Evolutionary conservation across 2,888 invertebrate species (phyloP).

Genomic region (Shargacucullia verbasci): DNA sequence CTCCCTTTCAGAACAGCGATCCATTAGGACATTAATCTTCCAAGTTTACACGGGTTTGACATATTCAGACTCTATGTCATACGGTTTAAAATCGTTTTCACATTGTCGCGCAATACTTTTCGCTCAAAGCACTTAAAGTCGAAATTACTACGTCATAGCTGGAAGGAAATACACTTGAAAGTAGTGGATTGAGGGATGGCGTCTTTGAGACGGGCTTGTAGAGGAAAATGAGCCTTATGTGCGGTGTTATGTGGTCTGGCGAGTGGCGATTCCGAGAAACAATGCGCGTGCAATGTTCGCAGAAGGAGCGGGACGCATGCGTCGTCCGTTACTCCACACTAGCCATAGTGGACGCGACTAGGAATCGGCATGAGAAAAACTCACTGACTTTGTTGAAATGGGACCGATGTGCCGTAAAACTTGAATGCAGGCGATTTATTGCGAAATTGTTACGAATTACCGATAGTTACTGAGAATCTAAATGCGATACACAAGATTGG

Average conservation of each 20-base stretch:
- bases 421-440: slow-evolving; percentile 76
- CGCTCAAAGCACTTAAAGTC: slow-evolving; percentile 66
- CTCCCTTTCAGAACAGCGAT: slow-evolving; percentile 68
- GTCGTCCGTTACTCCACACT: slow-evolving; percentile 78
- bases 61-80: slow-evolving; percentile 72
- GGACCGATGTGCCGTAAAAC: slow-evolving; percentile 74
- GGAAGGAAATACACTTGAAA: slow-evolving; percentile 75
- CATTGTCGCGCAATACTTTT: slow-evolving; percentile 60
- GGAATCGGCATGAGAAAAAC: slow-evolving; percentile 85
- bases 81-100: slow-evolving; percentile 75
- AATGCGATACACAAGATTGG: slow-evolving; percentile 45
- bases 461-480: slow-evolving; percentile 72
- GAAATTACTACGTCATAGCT: slow-evolving; percentile 68
- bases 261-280: slow-evolving; percentile 84
- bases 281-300: slow-evolving; percentile 80
- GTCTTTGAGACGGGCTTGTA: slow-evolving; percentile 67
- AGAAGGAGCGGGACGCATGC: slow-evolving; percentile 82
- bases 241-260: slow-evolving; percentile 77
- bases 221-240: slow-evolving; percentile 73
- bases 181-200: slow-evolving; percentile 76
- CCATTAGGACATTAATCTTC: slow-evolving; percentile 77
- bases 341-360: slow-evolving; percentile 78
- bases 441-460: slow-evolving; percentile 81
- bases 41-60: slow-evolving; percentile 63
- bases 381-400: slow-evolving; percentile 82